phyloP scores from a whole-genome alignment of 2,888 invertebrate genomes.

The Andricus curvator region DNA sequence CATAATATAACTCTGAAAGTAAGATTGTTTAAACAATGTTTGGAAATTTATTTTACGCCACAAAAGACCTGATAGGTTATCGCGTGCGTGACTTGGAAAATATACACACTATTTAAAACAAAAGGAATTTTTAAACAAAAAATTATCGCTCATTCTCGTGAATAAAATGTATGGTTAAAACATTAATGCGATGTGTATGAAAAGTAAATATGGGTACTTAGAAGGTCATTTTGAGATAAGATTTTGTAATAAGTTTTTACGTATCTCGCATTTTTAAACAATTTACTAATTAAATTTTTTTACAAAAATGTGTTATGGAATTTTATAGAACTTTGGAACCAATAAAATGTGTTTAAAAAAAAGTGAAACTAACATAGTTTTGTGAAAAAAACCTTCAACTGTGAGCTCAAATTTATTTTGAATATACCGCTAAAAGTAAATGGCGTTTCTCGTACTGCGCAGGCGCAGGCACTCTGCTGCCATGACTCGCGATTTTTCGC shows the following conservation, averaged over 20 bases:
- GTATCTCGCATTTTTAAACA: too few relatives aligned
- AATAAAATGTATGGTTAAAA: background rate
- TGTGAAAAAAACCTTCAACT: too few relatives aligned
- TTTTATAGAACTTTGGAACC: too few relatives aligned
- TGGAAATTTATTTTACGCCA: slow-evolving; percentile 20
- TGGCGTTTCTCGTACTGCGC: too few relatives aligned
- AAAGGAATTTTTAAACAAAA: slow-evolving; percentile 51
- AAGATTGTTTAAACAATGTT: slow-evolving; percentile 32
- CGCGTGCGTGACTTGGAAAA: slow-evolving; percentile 46
- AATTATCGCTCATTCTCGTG: slow-evolving; percentile 1
- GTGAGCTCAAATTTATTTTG: too few relatives aligned
- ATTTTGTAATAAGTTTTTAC: background rate
- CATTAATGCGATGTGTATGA: background rate
- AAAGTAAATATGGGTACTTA: background rate
- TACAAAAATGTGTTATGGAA: too few relatives aligned
- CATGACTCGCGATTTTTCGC: too few relatives aligned
- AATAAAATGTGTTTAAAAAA: too few relatives aligned
- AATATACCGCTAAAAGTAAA: too few relatives aligned
- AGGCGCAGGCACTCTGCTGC: too few relatives aligned
- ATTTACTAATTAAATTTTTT: too few relatives aligned
- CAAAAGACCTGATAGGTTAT: slow-evolving; percentile 46
- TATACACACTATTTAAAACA: slow-evolving; percentile 34
- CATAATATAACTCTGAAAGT: slow-evolving; percentile 9
- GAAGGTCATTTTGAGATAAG: slow-evolving; percentile 5
- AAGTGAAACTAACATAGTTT: too few relatives aligned